Percentiles rank a stretch among this genome's conserved stretches.
phyloP scores from a whole-genome alignment of 2,888 invertebrate genomes.

The Ophion ventricosus region DNA sequence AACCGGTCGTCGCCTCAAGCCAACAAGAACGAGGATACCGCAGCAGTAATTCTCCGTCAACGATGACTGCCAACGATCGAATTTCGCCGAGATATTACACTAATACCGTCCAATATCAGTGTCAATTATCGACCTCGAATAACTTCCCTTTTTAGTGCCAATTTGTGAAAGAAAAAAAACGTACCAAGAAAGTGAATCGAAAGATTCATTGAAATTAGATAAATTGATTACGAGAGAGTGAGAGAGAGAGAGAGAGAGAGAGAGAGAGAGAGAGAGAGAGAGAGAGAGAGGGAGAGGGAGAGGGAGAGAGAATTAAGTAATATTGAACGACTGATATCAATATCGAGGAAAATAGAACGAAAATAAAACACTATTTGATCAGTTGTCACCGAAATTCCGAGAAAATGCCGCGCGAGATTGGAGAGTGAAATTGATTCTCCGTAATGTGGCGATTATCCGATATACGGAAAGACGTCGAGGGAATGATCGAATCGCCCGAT shows the following conservation, averaged over 20 bases:
- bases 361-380: not conserved
- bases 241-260: not conserved
- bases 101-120: not conserved
- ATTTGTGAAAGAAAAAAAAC: not conserved
- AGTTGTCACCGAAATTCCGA: not conserved
- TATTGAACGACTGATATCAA: not conserved
- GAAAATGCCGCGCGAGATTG: not conserved
- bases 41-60: not conserved
- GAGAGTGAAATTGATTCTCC: too few relatives aligned
- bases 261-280: not conserved
- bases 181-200: not conserved
- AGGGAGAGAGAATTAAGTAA: not conserved
- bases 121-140: not conserved
- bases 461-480: not conserved
- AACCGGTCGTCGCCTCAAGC: constrained; percentile 36
- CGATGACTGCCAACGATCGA: not conserved
- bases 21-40: constrained; percentile 8
- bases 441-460: too few relatives aligned
- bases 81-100: not conserved
- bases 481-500: not conserved
- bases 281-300: not conserved
- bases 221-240: not conserved
- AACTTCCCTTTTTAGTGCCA: not conserved
- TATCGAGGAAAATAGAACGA: not conserved
- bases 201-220: not conserved